A percentile compares a stretch with the other conserved stretches of the same genome.
Conservation (phyloP, 1,140 invertebrate genomes). For the Hyposmocoma kahamanoa region DNA sequence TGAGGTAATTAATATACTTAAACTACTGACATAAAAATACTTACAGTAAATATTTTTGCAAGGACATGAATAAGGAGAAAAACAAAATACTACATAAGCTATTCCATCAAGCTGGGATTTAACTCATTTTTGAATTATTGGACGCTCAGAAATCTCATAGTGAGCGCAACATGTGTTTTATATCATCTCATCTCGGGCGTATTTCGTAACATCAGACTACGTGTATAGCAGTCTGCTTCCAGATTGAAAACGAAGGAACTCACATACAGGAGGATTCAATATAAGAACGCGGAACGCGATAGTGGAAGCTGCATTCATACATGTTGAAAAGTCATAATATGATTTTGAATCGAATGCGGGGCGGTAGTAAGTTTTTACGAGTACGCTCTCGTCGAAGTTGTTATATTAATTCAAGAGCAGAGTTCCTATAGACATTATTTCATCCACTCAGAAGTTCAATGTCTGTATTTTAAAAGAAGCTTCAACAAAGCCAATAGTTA, state of each 20-base stretch:
- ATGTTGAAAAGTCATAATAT: constrained; percentile 62
- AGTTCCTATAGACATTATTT: too few relatives aligned
- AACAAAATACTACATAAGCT: too few relatives aligned
- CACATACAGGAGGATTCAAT: constrained; percentile 56
- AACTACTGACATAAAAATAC: too few relatives aligned
- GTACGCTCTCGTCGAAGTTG: too few relatives aligned
- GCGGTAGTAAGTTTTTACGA: constrained; percentile 49
- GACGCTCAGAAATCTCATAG: constrained; percentile 40
- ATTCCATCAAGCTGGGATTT: constrained; percentile 43
- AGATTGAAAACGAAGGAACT: constrained; percentile 58
- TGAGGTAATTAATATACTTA: too few relatives aligned
- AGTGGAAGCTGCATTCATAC: constrained; percentile 47
- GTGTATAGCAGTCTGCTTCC: constrained; percentile 23
- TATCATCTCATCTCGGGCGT: constrained; percentile 41
- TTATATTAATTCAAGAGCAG: too few relatives aligned
- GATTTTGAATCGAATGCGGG: constrained; percentile 53
- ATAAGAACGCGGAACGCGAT: constrained; percentile 42
- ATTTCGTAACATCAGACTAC: constrained; percentile 47
- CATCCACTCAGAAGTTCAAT: too few relatives aligned
- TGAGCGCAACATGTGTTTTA: constrained; percentile 55
- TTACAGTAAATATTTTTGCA: too few relatives aligned
- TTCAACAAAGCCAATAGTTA: too few relatives aligned
- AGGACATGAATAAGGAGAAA: too few relatives aligned
- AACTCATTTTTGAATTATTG: constrained; percentile 64
- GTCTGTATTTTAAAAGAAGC: too few relatives aligned